Evolutionary conservation across 2,888 invertebrate species (phyloP).

Genomic region (Ormyrus labotus): DNA sequence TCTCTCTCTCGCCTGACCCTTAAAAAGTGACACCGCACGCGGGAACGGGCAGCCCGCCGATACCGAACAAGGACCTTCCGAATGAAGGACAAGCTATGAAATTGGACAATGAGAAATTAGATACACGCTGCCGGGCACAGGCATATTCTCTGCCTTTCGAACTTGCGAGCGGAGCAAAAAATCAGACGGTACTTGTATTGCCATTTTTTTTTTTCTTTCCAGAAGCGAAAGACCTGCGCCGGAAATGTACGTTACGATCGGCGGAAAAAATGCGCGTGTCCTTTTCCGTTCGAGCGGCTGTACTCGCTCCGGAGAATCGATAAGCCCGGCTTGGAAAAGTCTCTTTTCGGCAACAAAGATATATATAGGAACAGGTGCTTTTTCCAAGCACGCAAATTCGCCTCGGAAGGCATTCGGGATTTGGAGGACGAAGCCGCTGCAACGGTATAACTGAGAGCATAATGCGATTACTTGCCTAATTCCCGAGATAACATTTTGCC

Average conservation of each 20-base stretch:
- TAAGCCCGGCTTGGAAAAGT: too few relatives aligned
- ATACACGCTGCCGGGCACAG: slow-evolving; percentile 58
- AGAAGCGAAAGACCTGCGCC: not conserved
- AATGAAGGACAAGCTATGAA: slow-evolving; percentile 60
- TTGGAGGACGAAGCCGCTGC: not conserved
- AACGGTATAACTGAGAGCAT: slow-evolving; percentile 8
- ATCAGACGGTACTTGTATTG: slow-evolving; percentile 12
- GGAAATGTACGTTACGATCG: slow-evolving; percentile 36
- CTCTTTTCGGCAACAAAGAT: too few relatives aligned
- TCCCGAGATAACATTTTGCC: slow-evolving; percentile 35
- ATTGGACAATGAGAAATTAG: slow-evolving; percentile 70
- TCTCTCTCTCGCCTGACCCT: not conserved
- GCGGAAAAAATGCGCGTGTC: slow-evolving; percentile 2
- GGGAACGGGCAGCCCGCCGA: slow-evolving; percentile 29
- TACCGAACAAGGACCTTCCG: slow-evolving; percentile 53
- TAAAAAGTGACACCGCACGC: not conserved
- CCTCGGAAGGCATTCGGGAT: too few relatives aligned
- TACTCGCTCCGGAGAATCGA: too few relatives aligned
- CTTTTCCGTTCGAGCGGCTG: too few relatives aligned
- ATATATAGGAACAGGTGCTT: too few relatives aligned
- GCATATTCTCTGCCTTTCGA: slow-evolving; percentile 4
- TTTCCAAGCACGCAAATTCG: too few relatives aligned
- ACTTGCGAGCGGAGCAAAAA: slow-evolving; percentile 5
- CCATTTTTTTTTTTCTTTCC: slow-evolving; percentile 19
- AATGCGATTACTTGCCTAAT: slow-evolving; percentile 36